phyloP scores from a whole-genome alignment of 2,888 invertebrate species.

The Branchipolynoe longqiensis region DNA sequence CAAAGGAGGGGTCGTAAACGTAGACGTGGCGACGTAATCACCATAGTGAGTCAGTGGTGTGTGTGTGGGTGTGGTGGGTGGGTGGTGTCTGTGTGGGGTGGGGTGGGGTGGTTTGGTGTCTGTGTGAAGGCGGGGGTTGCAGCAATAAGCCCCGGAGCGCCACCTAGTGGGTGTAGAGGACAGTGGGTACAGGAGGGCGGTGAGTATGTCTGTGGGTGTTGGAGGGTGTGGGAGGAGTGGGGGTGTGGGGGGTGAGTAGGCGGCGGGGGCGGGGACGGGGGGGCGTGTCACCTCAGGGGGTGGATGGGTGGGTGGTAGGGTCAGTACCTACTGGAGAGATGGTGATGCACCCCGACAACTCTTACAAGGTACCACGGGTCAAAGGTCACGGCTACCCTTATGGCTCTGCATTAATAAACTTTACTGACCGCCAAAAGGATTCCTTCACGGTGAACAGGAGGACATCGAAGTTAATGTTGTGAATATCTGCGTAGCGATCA shows the following conservation, averaged over 20 bases:
- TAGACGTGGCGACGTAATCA: not conserved
- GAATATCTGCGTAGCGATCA: too few species aligned
- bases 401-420: too few species aligned
- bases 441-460: too few species aligned
- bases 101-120: not conserved
- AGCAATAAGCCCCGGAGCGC: too few species aligned
- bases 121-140: not conserved
- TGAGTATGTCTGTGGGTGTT: not conserved
- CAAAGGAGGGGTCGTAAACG: conserved; percentile 31
- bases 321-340: not conserved
- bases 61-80: not conserved
- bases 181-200: not conserved
- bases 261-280: too few species aligned
- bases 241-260: not conserved
- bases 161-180: too few species aligned
- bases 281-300: too few species aligned
- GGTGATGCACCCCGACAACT: not conserved
- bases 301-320: not conserved
- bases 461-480: too few species aligned
- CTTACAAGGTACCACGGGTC: conserved; percentile 15
- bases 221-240: not conserved
- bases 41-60: too few species aligned
- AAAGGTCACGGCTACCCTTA: conserved; percentile 22
- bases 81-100: not conserved
- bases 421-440: too few species aligned